These are phyloP conservation scores for Furnarius figulus DNA, from an alignment of 2,113 vertebrate species.

Conservation along the genomic window DNA sequence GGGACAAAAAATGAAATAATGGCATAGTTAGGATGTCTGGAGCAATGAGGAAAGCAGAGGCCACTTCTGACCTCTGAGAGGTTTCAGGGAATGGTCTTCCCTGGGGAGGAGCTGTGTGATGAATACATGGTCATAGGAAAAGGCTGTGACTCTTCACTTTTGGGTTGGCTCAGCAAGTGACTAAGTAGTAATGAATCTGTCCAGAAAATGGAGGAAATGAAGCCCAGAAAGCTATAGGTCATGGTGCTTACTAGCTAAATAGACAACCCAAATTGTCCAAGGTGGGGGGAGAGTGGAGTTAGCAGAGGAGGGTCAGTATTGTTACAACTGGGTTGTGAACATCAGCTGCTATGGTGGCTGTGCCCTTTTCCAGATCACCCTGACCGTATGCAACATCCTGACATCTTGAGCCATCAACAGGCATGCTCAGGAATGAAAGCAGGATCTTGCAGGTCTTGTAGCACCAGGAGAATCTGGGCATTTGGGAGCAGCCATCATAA, in stretches of 20 bases:
- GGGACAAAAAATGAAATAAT: not conserved
- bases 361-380: not conserved
- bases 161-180: not conserved
- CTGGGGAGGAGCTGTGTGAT: not conserved
- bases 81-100: not conserved
- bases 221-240: not conserved
- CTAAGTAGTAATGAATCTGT: not conserved
- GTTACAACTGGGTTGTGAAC: rapidly evolving
- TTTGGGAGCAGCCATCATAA: not conserved
- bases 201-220: not conserved
- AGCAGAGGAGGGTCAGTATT: not conserved
- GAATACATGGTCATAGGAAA: not conserved
- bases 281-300: not conserved
- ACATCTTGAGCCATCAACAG: not conserved
- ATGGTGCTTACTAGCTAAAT: not conserved
- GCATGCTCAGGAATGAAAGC: not conserved
- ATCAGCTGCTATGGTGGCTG: not conserved
- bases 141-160: not conserved
- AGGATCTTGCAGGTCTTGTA: not conserved
- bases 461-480: not conserved
- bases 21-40: not conserved
- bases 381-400: not conserved
- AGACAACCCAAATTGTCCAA: not conserved
- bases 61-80: not conserved
- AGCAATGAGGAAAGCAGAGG: not conserved